Evolutionary conservation across 2,888 invertebrate genomes (phyloP), one percentile per base, ranked within the genome.

Genomic region (Achlya flavicornis): DNA sequence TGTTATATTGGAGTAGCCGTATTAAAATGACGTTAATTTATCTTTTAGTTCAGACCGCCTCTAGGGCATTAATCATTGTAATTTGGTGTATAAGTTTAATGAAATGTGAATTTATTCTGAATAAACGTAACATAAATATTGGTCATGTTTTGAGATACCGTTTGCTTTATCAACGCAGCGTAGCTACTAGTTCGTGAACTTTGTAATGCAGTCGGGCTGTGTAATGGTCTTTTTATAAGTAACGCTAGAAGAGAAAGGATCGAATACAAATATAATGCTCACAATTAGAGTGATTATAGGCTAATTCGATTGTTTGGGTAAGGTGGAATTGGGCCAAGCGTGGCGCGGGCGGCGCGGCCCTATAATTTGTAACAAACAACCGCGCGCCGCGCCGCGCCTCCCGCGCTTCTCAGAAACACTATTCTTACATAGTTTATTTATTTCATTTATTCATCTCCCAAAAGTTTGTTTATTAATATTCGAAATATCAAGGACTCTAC

Each of bases 271-370:
- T 53, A 53, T 60, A 60, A 60, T 60, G 60, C 41, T 71, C 69
- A 65, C 67, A 66, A 72, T 80, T 75, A 78, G 74, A 77, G 86
- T 87, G 84, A 92, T 92, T 92, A 91, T 80, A 81, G 81, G 77
- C 84, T 90, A 91, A 92, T 91, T 90, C 85, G 89, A 88, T 89
- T 92, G 89, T 91, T 91, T 91, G 91, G 91, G 88, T 85, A 88
- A 83, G 86, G 87, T 86, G 86, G 88, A 87, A 88, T 90, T 87
- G 86, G 90, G 83, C 81, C 87, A 84, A 83, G 83, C 84, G 81
- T 81, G 80, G 86, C 60, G 60, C 84, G 80, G 85, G 85, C 80
- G 75, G 74, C 64, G 74, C 75, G 72, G 81, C 87, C 91, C 90
- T 92, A 85, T 92, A 93, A 92, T 93, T 93, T 92, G 80, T 71